Evolutionary conservation across 2,888 invertebrate species (phyloP).

Genomic region (Noctuana brunneofusca): DNA sequence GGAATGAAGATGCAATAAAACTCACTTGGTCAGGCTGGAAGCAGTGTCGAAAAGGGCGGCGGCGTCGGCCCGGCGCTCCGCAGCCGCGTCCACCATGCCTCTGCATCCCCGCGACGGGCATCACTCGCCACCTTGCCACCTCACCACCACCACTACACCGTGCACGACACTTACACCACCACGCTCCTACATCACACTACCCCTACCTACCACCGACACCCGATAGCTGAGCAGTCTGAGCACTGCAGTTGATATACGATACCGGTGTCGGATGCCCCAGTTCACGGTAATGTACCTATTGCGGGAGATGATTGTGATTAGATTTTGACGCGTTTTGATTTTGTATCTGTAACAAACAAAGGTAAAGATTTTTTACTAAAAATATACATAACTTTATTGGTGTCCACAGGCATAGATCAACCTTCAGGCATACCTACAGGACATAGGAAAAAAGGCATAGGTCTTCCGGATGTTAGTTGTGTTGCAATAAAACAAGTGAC

Average conservation of each 20-base stretch:
- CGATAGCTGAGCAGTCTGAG: constrained; percentile 41
- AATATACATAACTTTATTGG: neutral
- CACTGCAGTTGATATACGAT: constrained; percentile 49
- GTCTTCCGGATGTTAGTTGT: no score
- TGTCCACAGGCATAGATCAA: no score
- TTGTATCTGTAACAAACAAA: constrained; percentile 11
- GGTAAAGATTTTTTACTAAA: neutral
- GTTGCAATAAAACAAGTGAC: no score
- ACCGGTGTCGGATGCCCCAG: constrained; percentile 32
- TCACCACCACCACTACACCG: constrained; percentile 60
- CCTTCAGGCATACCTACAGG: no score
- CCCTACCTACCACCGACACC: constrained; percentile 43
- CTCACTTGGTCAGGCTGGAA: constrained; percentile 77
- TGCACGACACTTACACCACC: constrained; percentile 60
- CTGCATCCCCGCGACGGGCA: constrained; percentile 80
- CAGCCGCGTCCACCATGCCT: constrained; percentile 82
- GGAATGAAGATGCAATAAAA: constrained; percentile 32
- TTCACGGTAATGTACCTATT: constrained; percentile 31
- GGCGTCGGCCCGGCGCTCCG: constrained; percentile 77
- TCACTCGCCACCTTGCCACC: constrained; percentile 58
- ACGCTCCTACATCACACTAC: constrained; percentile 51
- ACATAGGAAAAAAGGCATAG: no score
- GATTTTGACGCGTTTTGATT: neutral
- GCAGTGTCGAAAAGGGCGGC: constrained; percentile 69
- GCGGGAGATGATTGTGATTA: constrained; percentile 23